A percentile compares a stretch with the other conserved stretches of the same genome.
Conservation (phyloP, 2,113 vertebrate genomes). For the Dolichallabes microphthalmus region DNA sequence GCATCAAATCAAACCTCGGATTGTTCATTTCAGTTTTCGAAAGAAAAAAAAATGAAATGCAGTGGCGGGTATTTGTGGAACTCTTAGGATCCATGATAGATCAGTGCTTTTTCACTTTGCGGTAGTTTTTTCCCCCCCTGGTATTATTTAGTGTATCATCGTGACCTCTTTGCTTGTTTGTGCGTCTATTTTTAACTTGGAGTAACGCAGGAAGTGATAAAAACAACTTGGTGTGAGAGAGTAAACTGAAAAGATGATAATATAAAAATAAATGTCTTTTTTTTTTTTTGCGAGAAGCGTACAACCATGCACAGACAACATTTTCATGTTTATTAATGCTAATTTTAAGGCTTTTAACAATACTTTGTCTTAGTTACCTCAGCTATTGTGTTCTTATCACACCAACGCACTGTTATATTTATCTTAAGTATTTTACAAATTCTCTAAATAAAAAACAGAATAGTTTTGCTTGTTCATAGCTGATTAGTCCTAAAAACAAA, state of each 20-base stretch:
- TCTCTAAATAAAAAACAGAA: background rate
- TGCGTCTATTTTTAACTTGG: background rate
- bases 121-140: background rate
- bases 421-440: background rate
- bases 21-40: conserved; percentile 35
- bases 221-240: background rate
- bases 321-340: background rate
- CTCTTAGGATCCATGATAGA: conserved; percentile 24
- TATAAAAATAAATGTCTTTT: background rate
- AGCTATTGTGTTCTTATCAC: background rate
- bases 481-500: background rate
- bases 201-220: background rate
- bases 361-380: background rate
- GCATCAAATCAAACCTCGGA: conserved; percentile 33
- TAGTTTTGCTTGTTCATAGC: background rate
- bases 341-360: background rate
- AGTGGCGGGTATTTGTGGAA: conserved; percentile 2
- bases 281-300: background rate
- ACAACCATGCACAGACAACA: background rate
- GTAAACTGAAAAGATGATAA: background rate
- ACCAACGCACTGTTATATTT: background rate
- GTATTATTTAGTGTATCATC: conserved; percentile 42
- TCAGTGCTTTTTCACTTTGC: conserved; percentile 2
- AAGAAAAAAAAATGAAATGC: background rate
- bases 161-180: background rate